Base-by-base conservation (phyloP, 2,888 invertebrate species). In the Pammene fasciana region DNA sequence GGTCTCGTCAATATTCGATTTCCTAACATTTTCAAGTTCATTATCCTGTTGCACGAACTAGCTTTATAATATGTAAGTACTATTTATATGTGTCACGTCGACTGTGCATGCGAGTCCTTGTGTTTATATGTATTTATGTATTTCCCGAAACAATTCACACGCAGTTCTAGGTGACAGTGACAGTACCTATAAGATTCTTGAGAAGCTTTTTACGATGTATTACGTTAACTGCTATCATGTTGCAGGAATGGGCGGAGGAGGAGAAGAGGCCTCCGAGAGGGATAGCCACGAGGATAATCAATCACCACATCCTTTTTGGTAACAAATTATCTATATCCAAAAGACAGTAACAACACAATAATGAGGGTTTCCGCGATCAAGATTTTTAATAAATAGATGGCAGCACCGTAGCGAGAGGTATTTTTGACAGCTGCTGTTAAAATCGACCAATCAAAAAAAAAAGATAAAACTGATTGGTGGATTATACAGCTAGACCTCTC, bases 281-380 rank as follows among this genome's bases (percentile, higher is more conserved):
- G 77, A 93, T 93, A 81, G 93, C 93, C 71, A 93, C 93, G 80
- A 92, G 93, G 84, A 93, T 93, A 75, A 93, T 93, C 82, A 93
- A 93, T 80, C 93, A 93, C 79, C 93, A 93, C 79, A 93, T 93
- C 76, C 88, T 93, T 72, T 93, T 93, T 85, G 93, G 93, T 93
- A 84, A 76, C 78, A 78, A 38, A 61, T 55, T 45, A 41, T 26
- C 10, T 52, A 13, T 54, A 54, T n/a, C 46, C 5, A 14, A 43
- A 4, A n/a, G 0, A 46, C 4, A 14, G 0, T 46, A 14, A n/a
- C 13, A 13, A 46, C 38, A 38, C 38, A 9, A 38, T 9, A 38
- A 9, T n/a, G n/a, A n/a, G n/a, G n/a, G n/a, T n/a, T n/a, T n/a
- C n/a, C n/a, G n/a, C n/a, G n/a, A n/a, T n/a, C n/a, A n/a, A n/a